Evolutionary conservation across 2,113 vertebrate species (phyloP).

Genomic region (Silurus meridionalis): DNA sequence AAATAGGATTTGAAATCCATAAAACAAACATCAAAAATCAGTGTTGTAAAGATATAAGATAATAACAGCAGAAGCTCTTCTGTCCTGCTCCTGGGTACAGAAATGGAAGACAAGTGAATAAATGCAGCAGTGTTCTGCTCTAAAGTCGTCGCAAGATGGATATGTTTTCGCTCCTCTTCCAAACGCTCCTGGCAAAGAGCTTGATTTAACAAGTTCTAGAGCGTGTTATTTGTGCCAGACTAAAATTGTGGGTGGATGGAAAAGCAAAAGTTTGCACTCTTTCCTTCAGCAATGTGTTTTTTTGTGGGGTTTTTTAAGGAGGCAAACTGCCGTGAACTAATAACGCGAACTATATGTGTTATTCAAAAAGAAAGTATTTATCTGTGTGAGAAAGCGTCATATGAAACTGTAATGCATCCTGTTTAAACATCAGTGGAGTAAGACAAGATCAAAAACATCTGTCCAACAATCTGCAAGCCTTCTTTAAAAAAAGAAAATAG

Average conservation of each 20-base stretch:
- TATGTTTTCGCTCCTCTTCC: constrained; percentile 21
- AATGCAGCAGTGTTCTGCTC: not conserved
- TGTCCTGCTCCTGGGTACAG: not conserved
- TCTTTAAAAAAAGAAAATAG: too few species aligned
- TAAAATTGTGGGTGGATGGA: constrained; percentile 20
- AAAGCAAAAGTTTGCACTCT: not conserved
- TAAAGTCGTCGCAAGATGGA: not conserved
- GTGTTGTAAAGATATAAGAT: not conserved
- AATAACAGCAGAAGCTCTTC: not conserved
- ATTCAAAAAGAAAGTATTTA: not conserved
- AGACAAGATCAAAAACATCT: not conserved
- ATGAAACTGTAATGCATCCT: not conserved
- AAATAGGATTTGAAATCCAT: not conserved
- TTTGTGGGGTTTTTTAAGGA: not conserved
- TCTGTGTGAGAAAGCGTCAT: not conserved
- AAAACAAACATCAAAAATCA: not conserved
- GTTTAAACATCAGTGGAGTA: not conserved
- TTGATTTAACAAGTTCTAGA: constrained; percentile 32
- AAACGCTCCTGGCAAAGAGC: constrained; percentile 24
- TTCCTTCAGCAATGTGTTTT: constrained; percentile 4
- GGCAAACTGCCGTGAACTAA: constrained; percentile 9
- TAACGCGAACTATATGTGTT: not conserved
- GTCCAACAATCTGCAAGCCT: not conserved
- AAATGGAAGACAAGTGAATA: constrained; percentile 3
- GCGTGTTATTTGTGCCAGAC: constrained; percentile 26